phyloP scores from a whole-genome alignment of 2,888 invertebrate species.

The Pseudolycoriella hygida region DNA sequence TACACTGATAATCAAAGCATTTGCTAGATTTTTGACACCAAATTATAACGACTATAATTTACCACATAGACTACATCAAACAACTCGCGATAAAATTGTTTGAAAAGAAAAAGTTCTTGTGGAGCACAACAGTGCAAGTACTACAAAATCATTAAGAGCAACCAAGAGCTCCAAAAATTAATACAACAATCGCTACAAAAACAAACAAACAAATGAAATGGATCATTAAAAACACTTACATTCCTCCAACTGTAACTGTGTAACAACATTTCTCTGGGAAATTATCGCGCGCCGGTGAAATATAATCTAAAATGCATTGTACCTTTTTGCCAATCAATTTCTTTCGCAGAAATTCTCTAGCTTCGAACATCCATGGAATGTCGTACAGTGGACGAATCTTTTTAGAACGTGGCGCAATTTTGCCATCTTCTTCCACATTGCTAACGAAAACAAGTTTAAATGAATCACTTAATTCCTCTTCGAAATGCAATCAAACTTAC shows the following conservation, averaged over 20 bases:
- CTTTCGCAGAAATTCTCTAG: conserved; percentile 89
- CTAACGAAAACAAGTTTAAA: conserved; percentile 16
- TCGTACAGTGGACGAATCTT: conserved; percentile 88
- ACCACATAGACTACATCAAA: conserved; percentile 1
- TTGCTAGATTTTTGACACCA: neutral
- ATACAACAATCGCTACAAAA: conserved; percentile 8
- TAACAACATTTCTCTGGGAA: conserved; percentile 93
- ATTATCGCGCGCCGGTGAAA: conserved; percentile 84
- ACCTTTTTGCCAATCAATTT: conserved; percentile 91
- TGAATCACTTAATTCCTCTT: neutral
- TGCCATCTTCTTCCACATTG: conserved; percentile 46
- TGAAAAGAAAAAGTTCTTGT: too few species aligned
- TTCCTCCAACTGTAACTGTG: conserved; percentile 69
- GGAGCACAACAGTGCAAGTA: too few species aligned
- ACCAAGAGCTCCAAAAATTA: too few species aligned
- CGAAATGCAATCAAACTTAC: conserved; percentile 8
- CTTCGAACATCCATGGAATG: conserved; percentile 97
- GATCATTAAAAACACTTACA: conserved; percentile 31
- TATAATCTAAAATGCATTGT: conserved; percentile 83
- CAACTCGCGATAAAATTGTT: too few species aligned
- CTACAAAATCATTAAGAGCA: too few species aligned
- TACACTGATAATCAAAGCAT: conserved; percentile 5
- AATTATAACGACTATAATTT: conserved; percentile 7
- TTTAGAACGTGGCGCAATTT: conserved; percentile 22
- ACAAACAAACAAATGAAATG: neutral